These are phyloP conservation scores for Drosophila arizonae DNA, from an alignment of 1,140 invertebrate genomes.

Conservation along the genomic window DNA sequence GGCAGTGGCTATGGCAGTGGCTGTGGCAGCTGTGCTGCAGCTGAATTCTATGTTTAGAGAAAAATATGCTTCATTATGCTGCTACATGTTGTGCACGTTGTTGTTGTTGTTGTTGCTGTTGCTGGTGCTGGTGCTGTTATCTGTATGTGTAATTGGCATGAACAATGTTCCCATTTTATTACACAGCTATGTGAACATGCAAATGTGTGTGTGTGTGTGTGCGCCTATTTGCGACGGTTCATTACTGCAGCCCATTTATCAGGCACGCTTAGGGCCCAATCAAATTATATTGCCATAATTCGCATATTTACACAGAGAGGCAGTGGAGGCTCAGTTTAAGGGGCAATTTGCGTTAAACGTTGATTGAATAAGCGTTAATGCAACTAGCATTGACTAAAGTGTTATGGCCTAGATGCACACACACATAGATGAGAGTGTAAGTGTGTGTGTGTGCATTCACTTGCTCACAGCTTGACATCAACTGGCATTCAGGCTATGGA, in stretches of 20 bases:
- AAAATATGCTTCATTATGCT: slow-evolving; percentile 23
- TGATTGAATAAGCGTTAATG: slow-evolving; percentile 72
- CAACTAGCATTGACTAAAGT: slow-evolving; percentile 43
- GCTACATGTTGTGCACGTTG: slow-evolving; percentile 8
- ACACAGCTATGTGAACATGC: background rate
- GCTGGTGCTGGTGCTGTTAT: background rate
- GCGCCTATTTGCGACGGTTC: slow-evolving; percentile 1
- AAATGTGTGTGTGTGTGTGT: background rate
- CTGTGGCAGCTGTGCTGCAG: background rate
- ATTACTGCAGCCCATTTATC: slow-evolving; percentile 26
- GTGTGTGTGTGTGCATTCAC: slow-evolving; percentile 6
- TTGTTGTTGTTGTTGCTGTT: background rate
- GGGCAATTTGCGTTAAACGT: slow-evolving; percentile 66
- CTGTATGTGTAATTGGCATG: slow-evolving; percentile 22
- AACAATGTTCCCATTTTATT: slow-evolving; percentile 24
- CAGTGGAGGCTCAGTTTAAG: slow-evolving; percentile 49
- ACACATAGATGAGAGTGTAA: background rate
- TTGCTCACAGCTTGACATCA: slow-evolving; percentile 55
- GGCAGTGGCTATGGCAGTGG: background rate
- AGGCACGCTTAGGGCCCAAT: slow-evolving; percentile 49
- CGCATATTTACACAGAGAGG: slow-evolving; percentile 28
- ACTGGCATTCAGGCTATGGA: slow-evolving; percentile 55
- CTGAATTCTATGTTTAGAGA: slow-evolving; percentile 17
- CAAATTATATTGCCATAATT: slow-evolving; percentile 62
- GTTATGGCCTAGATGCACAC: slow-evolving; percentile 30